These are phyloP conservation scores for Tursiops truncatus DNA, from an alignment of 2,113 vertebrate genomes.

Conservation along the genomic window DNA sequence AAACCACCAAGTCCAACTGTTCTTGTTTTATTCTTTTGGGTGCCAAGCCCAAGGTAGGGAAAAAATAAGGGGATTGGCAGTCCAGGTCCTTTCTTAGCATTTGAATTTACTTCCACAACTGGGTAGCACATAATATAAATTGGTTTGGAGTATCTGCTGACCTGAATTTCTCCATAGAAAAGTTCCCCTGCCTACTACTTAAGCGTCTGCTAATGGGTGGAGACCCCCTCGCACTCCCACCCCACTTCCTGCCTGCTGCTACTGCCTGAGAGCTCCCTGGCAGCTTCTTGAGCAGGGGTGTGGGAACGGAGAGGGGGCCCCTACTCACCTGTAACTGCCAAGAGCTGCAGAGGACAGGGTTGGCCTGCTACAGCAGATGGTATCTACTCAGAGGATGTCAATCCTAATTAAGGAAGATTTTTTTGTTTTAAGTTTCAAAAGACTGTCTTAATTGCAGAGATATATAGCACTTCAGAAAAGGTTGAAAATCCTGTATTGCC, in stretches of 20 bases:
- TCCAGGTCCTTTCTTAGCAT: conserved; percentile 7
- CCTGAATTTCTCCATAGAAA: conserved; percentile 41
- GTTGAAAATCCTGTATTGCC: not conserved
- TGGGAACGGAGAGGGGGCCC: not conserved
- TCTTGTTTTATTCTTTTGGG: conserved; percentile 34
- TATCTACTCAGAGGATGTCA: conserved; percentile 32
- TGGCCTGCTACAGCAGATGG: not conserved
- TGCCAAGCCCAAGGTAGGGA: not conserved
- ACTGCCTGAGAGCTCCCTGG: conserved; percentile 38
- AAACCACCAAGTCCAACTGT: conserved; percentile 31
- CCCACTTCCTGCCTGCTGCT: conserved; percentile 60
- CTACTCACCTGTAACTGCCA: conserved; percentile 51
- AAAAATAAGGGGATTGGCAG: not conserved
- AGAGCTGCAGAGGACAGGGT: not conserved
- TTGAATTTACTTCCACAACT: conserved; percentile 51
- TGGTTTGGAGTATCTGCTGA: conserved; percentile 45
- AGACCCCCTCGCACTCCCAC: conserved; percentile 22
- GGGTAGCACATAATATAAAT: conserved; percentile 63
- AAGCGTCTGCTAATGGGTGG: conserved; percentile 70
- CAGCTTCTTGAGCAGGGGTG: conserved; percentile 25
- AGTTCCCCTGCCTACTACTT: conserved; percentile 28
- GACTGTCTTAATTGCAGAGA: not conserved
- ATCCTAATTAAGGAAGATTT: not conserved
- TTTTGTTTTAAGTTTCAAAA: conserved; percentile 8
- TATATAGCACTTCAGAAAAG: not conserved